Conservation (phyloP, 1,140 invertebrate genomes). For the Eulimnadia texana region DNA sequence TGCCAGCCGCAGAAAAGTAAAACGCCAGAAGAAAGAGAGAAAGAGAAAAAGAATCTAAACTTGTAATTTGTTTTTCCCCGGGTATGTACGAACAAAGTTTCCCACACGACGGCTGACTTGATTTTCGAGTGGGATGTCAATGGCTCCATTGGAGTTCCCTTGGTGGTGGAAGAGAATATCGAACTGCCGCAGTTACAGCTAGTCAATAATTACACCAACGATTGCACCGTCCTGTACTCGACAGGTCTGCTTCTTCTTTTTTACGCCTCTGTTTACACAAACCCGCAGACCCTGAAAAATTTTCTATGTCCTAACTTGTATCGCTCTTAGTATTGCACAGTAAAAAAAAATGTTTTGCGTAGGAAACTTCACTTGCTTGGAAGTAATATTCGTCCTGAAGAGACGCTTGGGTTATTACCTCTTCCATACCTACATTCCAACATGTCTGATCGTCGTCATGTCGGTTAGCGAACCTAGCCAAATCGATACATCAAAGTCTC, state of each 20-base stretch:
- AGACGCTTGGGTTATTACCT: conserved; percentile 69
- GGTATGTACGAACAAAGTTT: conserved; percentile 42
- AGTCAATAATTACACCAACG: conserved; percentile 66
- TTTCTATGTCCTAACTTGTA: too few species aligned
- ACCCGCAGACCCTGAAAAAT: too few species aligned
- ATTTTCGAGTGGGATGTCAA: conserved; percentile 78
- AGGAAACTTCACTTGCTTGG: conserved; percentile 77
- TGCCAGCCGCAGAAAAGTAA: background rate
- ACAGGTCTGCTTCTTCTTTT: conserved; percentile 45
- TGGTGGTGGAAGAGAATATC: conserved; percentile 80
- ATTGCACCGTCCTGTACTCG: conserved; percentile 75
- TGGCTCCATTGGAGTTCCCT: conserved; percentile 69
- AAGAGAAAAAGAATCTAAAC: too few species aligned
- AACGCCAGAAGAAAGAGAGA: background rate
- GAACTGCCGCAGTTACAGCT: conserved; percentile 71
- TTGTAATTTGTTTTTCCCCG: background rate
- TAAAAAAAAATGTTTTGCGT: conserved; percentile 22
- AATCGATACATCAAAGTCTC: too few species aligned
- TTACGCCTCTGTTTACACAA: too few species aligned
- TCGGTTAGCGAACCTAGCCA: conserved; percentile 29
- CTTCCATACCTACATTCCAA: conserved; percentile 77
- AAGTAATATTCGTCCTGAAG: conserved; percentile 72
- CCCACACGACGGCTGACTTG: conserved; percentile 78
- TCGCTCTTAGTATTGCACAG: too few species aligned
- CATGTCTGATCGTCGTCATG: conserved; percentile 77